phyloP scores from a whole-genome alignment of 2,797 vertebrate species.

The Myotis findleyi region DNA sequence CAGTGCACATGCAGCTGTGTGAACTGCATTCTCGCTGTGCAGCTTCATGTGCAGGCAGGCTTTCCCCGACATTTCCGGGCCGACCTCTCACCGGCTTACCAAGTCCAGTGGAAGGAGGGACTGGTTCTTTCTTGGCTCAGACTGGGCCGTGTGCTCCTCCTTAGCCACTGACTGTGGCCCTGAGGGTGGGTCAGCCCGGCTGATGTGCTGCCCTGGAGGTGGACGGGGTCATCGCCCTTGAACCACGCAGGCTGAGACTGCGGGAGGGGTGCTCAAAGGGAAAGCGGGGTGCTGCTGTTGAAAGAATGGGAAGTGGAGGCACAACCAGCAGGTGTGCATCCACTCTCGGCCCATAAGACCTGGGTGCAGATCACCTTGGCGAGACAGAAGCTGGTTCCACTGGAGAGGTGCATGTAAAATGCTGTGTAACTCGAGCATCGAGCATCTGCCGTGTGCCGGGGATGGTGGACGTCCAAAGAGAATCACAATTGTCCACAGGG shows the following conservation, averaged over 20 bases:
- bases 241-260: not conserved
- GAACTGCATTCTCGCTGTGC: not conserved
- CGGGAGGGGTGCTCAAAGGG: not conserved
- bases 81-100: not conserved
- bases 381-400: not conserved
- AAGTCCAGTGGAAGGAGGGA: not conserved
- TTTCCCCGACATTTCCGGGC: not conserved
- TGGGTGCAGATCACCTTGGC: not conserved
- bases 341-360: not conserved
- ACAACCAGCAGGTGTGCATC: not conserved
- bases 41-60: not conserved
- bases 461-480: not conserved
- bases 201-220: not conserved
- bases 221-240: not conserved
- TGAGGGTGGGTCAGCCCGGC: not conserved
- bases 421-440: accelerated
- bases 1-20: not conserved
- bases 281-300: not conserved
- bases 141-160: not conserved
- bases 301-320: not conserved
- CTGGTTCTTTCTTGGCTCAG: not conserved
- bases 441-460: not conserved
- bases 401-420: not conserved
- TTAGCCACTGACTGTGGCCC: not conserved
- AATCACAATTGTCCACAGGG: not conserved